Percentiles rank a stretch among this genome's conserved stretches.
phyloP scores from a whole-genome alignment of 1,140 invertebrate genomes.

The Penaeus chinensis region DNA sequence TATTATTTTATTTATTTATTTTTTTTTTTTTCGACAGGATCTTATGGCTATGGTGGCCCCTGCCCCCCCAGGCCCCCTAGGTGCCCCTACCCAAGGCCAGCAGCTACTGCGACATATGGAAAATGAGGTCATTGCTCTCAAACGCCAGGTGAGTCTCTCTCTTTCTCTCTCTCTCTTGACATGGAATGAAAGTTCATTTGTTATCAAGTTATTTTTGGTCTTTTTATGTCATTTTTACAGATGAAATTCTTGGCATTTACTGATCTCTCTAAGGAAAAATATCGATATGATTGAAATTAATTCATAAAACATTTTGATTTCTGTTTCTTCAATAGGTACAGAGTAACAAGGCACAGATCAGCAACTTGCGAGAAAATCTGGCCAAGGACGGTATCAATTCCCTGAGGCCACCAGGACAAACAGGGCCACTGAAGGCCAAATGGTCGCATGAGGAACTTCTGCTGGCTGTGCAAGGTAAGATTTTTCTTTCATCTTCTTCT shows the following conservation, averaged over 20 bases:
- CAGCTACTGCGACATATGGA: constrained; percentile 90
- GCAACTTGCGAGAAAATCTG: constrained; percentile 85
- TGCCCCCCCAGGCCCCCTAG: constrained; percentile 65
- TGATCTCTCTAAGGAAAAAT: too few relatives aligned
- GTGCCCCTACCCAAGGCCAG: constrained; percentile 84
- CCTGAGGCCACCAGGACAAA: constrained; percentile 76
- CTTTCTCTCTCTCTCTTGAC: too few relatives aligned
- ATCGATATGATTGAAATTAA: neutral
- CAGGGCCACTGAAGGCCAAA: constrained; percentile 81
- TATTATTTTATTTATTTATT: neutral
- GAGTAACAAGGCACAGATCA: constrained; percentile 87
- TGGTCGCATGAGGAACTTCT: constrained; percentile 95
- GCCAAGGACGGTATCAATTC: constrained; percentile 81
- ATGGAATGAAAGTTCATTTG: too few relatives aligned
- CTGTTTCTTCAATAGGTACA: constrained; percentile 79
- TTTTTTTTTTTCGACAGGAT: constrained; percentile 28
- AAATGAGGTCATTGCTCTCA: constrained; percentile 90
- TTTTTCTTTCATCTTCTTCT: neutral
- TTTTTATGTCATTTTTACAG: too few relatives aligned
- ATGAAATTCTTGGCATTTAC: too few relatives aligned
- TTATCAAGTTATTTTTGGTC: too few relatives aligned
- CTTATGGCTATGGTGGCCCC: constrained; percentile 58
- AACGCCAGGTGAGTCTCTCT: constrained; percentile 85
- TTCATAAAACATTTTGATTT: neutral
- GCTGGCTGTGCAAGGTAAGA: constrained; percentile 85